These are phyloP conservation scores for Cheilosia vernalis DNA, from an alignment of 2,888 invertebrate genomes.

Conservation along the genomic window DNA sequence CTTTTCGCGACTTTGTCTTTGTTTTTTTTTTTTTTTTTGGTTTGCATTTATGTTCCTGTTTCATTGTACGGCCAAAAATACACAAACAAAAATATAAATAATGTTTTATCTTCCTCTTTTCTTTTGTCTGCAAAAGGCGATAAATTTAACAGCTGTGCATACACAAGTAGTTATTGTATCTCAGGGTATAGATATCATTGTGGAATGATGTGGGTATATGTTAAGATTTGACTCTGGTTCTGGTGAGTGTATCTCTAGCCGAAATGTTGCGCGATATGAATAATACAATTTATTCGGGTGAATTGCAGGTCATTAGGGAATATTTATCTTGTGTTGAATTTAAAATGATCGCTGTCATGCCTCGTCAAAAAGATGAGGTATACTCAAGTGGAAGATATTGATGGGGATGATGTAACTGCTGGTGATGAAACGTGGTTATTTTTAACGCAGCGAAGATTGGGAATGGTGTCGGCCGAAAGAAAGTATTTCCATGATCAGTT, in stretches of 20 bases:
- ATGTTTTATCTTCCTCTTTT: constrained; percentile 69
- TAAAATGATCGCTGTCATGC: constrained; percentile 45
- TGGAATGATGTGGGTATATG: constrained; percentile 36
- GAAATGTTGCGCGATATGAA: constrained; percentile 40
- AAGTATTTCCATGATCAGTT: too few species aligned
- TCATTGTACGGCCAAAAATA: constrained; percentile 50
- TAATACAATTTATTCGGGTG: constrained; percentile 55
- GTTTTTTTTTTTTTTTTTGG: constrained; percentile 5
- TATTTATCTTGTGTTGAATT: constrained; percentile 46
- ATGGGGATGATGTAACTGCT: constrained; percentile 26
- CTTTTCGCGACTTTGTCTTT: constrained; percentile 4
- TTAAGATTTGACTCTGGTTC: constrained; percentile 14
- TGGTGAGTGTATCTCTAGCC: constrained; percentile 15
- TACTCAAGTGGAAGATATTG: not conserved
- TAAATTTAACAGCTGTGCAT: constrained; percentile 72
- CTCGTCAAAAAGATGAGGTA: constrained; percentile 31
- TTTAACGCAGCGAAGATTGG: not conserved
- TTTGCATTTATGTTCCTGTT: not conserved
- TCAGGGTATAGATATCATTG: constrained; percentile 44
- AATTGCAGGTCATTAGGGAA: constrained; percentile 52
- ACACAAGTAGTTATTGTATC: constrained; percentile 63
- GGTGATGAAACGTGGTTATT: not conserved
- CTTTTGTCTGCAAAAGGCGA: constrained; percentile 72
- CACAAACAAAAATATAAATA: constrained; percentile 40
- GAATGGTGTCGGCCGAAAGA: too few species aligned